Evolutionary conservation across 2,888 invertebrate species (phyloP), one percentile per base, ranked within the genome.

Genomic region (Megamerina dolium): DNA sequence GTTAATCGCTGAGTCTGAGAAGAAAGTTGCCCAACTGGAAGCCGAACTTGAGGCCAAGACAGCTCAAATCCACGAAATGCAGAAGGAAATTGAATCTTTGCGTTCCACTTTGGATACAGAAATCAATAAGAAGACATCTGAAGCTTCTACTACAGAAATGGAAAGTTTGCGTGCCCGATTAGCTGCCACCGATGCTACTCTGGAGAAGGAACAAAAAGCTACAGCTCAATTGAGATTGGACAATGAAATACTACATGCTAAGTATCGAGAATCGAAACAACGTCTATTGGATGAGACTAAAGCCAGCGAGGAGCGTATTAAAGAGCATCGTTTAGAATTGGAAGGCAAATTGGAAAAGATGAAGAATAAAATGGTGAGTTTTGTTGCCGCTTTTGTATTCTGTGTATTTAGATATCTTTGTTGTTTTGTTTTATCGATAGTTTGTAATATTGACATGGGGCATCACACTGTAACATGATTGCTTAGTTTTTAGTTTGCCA

Each of bases 291-390:
- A 58, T 1, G 62, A 64, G 43, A 48, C 50, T 2, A 45, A 40
- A 16, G 39, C 39, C 1, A 54, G 57, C 16, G 68, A 70, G 20
- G 59, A 69, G 4, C 63, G 61, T 14, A 54, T 70, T 5, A 71
- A 69, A 40, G 69, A 68, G 18, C 67, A 64, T 46, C 70, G 72
- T 3, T 49, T 66, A n/a, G 84, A 85, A 59, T 81, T 86, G 61
- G 86, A 85, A 58, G 77, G 77, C 52, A 87, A 87, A 71, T 71
- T 88, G 59, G 83, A 83, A 59, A 78, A 82, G 67, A 83, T 87
- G 79, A 88, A 87, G 66, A 76, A 79, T 38, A 84, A 84, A 78
- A 86, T 87, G 85, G 86, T 87, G 75, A 79, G 80, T 77, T 9
- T 13, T 21, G 10, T 39, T 12, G 19, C 6, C 27, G n/a, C 20